A percentile compares a stretch with the other conserved stretches of the same genome.
Conservation (phyloP, 2,888 invertebrate species). For the Luperina nickerlii region DNA sequence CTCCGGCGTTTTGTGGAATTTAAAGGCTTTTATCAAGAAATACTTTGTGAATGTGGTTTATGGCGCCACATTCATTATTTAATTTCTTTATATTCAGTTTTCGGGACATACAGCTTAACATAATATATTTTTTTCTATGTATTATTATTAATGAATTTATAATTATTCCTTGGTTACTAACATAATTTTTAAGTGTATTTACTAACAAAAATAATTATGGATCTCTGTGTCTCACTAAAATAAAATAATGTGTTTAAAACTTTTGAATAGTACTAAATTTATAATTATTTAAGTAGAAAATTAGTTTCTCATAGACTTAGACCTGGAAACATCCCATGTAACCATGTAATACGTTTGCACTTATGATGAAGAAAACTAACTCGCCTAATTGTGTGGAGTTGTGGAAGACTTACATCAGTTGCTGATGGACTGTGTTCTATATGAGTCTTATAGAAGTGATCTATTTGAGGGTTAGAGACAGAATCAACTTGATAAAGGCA, state of each 20-base stretch:
- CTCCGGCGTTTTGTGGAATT: conserved; percentile 40
- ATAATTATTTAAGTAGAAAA: not conserved
- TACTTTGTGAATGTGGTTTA: conserved; percentile 41
- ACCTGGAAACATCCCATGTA: not conserved
- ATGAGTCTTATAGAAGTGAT: not conserved
- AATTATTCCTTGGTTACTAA: too few species aligned
- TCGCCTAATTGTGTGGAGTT: not conserved
- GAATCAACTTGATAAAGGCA: not conserved
- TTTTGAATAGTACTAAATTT: not conserved
- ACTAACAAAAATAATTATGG: too few species aligned
- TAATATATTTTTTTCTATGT: too few species aligned
- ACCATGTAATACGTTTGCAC: not conserved
- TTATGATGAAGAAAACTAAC: not conserved
- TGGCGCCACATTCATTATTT: conserved; percentile 25
- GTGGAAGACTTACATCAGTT: not conserved
- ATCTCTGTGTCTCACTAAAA: too few species aligned
- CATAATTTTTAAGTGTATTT: too few species aligned
- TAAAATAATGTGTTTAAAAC: not conserved
- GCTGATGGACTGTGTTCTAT: not conserved
- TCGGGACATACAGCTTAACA: not conserved
- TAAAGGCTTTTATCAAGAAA: conserved; percentile 58
- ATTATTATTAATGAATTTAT: too few species aligned
- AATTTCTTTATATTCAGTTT: conserved; percentile 30
- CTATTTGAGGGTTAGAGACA: too few species aligned
- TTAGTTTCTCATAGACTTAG: not conserved